Evolutionary conservation across 2,888 invertebrate genomes (phyloP).

Genomic region (Halictus quadricinctus): DNA sequence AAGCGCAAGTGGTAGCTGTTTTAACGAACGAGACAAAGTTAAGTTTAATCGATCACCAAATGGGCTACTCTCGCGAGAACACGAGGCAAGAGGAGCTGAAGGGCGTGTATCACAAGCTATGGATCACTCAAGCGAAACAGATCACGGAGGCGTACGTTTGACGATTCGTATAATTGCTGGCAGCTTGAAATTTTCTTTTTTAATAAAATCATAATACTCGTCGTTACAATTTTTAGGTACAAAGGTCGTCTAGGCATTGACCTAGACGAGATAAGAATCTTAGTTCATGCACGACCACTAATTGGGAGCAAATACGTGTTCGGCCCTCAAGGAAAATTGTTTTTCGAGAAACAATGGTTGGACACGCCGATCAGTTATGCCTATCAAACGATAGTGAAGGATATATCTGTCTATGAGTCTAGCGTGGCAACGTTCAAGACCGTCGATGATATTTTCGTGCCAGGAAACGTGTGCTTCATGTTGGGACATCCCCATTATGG

Average conservation of each 20-base stretch:
- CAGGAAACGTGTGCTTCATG: conserved; percentile 89
- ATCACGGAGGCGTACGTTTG: conserved; percentile 85
- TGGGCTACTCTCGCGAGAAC: conserved; percentile 45
- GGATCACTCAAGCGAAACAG: conserved; percentile 82
- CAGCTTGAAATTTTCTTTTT: not conserved
- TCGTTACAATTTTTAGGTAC: conserved; percentile 83
- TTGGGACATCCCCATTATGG: conserved; percentile 92
- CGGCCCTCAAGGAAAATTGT: conserved; percentile 86
- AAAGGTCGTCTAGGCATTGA: conserved; percentile 90
- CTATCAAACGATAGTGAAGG: conserved; percentile 86
- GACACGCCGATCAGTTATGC: conserved; percentile 86
- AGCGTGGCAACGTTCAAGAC: conserved; percentile 79
- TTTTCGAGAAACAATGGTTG: conserved; percentile 90
- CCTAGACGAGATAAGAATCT: conserved; percentile 86
- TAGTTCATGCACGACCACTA: conserved; percentile 89
- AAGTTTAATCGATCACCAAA: conserved; percentile 41
- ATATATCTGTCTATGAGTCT: conserved; percentile 83
- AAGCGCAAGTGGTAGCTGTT: conserved; percentile 89
- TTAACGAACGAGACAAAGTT: conserved; percentile 83
- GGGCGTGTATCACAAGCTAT: conserved; percentile 40
- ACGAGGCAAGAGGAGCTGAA: conserved; percentile 67
- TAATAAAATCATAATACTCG: not conserved
- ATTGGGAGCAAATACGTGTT: conserved; percentile 87
- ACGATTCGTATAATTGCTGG: not conserved
- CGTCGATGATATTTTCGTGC: conserved; percentile 87